Percentiles rank a stretch among this genome's conserved stretches.
These are phyloP conservation scores for Argynnis bischoffii DNA, from an alignment of 2,888 invertebrate species.

Conservation along the genomic window DNA sequence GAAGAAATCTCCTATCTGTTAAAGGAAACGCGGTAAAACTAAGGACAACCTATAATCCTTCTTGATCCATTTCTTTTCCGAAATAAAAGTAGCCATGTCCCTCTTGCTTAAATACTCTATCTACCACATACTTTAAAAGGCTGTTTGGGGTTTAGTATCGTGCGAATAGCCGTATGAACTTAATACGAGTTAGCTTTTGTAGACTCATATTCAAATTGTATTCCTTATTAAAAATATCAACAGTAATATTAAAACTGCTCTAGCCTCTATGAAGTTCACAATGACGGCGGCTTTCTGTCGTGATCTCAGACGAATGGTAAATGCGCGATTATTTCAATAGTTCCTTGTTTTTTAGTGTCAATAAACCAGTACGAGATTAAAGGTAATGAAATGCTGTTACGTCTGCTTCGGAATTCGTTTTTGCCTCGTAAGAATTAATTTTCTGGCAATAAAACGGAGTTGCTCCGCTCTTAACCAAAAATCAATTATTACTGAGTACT, in stretches of 20 bases:
- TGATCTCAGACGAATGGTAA: constrained; percentile 9
- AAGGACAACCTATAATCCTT: too few relatives aligned
- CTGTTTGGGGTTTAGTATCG: too few relatives aligned
- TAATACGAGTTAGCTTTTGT: neutral
- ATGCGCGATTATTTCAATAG: constrained; percentile 45
- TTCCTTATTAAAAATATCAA: neutral
- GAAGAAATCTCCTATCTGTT: too few relatives aligned
- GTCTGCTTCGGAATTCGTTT: constrained; percentile 48
- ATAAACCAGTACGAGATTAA: constrained; percentile 55
- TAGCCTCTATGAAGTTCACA: neutral
- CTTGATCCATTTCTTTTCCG: too few relatives aligned
- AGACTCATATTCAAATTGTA: neutral
- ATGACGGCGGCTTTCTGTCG: neutral
- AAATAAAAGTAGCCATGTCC: too few relatives aligned
- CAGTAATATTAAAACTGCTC: neutral
- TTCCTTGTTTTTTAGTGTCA: constrained; percentile 55
- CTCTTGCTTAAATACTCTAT: too few relatives aligned
- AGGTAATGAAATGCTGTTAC: constrained; percentile 56
- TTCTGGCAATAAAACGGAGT: constrained; percentile 56
- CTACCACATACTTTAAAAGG: too few relatives aligned
- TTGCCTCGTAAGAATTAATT: constrained; percentile 58
- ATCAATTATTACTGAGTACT: constrained; percentile 53
- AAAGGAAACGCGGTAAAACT: too few relatives aligned
- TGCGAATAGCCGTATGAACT: too few relatives aligned
- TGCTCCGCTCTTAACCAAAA: constrained; percentile 56